Percentiles rank a stretch among this genome's conserved stretches.
phyloP scores from a whole-genome alignment of 2,113 vertebrate genomes.

The Fukomys damarensis region DNA sequence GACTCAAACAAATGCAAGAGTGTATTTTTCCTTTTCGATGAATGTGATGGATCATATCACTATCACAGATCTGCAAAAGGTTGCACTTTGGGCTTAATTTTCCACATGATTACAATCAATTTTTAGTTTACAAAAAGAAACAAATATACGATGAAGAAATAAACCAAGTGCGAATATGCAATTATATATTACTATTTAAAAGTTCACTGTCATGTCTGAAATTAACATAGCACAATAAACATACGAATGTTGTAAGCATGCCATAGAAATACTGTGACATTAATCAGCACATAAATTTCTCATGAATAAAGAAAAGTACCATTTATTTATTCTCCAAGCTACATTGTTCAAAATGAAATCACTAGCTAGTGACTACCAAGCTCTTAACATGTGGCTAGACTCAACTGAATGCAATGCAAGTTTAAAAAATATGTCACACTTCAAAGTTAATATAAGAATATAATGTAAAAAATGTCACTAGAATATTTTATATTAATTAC shows the following conservation, averaged over 20 bases:
- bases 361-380: not conserved
- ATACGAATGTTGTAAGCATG: not conserved
- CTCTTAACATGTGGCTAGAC: not conserved
- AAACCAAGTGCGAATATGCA: not conserved
- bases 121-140: slow-evolving; percentile 6
- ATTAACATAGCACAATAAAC: not conserved
- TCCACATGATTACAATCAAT: not conserved
- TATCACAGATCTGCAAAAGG: not conserved
- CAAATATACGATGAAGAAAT: slow-evolving; percentile 6
- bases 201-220: not conserved
- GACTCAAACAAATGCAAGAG: not conserved
- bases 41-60: not conserved
- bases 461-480: not conserved
- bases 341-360: not conserved
- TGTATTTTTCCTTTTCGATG: not conserved
- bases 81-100: slow-evolving; percentile 50
- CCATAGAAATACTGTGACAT: not conserved
- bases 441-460: not conserved
- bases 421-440: not conserved
- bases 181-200: slow-evolving; percentile 16
- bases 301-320: not conserved
- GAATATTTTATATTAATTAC: not conserved
- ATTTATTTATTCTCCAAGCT: not conserved
- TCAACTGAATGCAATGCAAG: not conserved
- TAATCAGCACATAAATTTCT: not conserved